Evolutionary conservation across 2,888 invertebrate genomes (phyloP).

Genomic region (Anarsia innoxiella): DNA sequence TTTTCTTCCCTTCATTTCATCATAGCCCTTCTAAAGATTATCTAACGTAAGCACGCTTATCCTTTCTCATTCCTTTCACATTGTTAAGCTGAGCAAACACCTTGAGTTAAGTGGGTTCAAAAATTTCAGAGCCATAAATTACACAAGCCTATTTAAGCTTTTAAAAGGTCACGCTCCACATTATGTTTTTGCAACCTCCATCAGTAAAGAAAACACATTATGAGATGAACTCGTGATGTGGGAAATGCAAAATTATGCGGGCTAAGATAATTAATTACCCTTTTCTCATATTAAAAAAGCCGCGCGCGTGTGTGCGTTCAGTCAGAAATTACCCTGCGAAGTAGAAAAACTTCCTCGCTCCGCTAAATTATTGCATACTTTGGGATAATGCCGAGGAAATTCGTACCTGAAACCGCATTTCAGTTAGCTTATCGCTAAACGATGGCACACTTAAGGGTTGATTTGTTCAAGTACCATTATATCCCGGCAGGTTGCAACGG

Average conservation of each 20-base stretch:
- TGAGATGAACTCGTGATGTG: constrained; percentile 11
- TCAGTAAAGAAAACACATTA: constrained; percentile 10
- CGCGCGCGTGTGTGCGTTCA: constrained; percentile 9
- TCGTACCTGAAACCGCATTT: constrained; percentile 5
- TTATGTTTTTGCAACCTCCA: constrained; percentile 6
- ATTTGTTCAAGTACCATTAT: too few relatives aligned
- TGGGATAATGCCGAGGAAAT: neutral
- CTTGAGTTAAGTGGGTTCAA: neutral
- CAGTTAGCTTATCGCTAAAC: constrained; percentile 3
- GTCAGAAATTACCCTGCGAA: constrained; percentile 5
- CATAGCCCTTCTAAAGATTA: too few relatives aligned
- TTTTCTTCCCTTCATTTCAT: too few relatives aligned
- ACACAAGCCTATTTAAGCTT: neutral
- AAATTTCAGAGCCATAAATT: constrained; percentile 1
- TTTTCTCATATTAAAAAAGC: constrained; percentile 10
- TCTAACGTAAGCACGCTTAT: neutral
- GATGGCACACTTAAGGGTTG: too few relatives aligned
- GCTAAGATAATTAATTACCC: constrained; percentile 14
- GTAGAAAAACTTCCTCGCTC: constrained; percentile 8
- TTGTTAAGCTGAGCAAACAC: neutral
- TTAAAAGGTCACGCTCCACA: constrained; percentile 1
- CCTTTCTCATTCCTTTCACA: too few relatives aligned
- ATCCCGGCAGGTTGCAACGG: too few relatives aligned
- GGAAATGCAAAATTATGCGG: constrained; percentile 15
- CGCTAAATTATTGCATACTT: constrained; percentile 6